Conservation (phyloP, 37 sponge, comb jelly and placozoan species). For the Spongilla lacustris region DNA sequence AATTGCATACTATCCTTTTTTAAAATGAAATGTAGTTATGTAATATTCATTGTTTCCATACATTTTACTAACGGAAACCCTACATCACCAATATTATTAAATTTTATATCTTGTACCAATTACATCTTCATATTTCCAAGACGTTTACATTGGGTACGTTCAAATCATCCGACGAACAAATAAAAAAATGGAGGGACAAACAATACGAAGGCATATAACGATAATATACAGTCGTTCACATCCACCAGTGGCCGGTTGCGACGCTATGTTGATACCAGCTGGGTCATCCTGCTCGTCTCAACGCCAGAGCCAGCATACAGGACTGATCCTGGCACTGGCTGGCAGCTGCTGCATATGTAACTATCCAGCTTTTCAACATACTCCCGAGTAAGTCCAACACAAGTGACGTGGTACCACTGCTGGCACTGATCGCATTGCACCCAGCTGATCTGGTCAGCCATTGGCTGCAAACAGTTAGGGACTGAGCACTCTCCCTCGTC, state of each 20-base stretch:
- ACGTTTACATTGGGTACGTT: too few species aligned
- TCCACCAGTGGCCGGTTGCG: background rate
- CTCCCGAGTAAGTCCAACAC: slow-evolving; percentile 80
- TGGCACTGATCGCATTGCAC: slow-evolving; percentile 95
- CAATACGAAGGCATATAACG: background rate
- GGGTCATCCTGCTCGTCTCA: background rate
- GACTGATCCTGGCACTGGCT: background rate
- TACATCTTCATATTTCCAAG: too few species aligned
- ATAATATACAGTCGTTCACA: background rate
- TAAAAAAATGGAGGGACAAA: background rate
- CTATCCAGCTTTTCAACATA: slow-evolving; percentile 78
- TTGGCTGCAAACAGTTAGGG: slow-evolving; percentile 66
- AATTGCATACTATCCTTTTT: too few species aligned
- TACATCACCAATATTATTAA: too few species aligned
- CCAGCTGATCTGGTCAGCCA: slow-evolving; percentile 82
- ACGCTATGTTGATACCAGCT: background rate
- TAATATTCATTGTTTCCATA: too few species aligned
- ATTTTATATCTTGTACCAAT: too few species aligned
- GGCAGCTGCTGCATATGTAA: slow-evolving; percentile 73
- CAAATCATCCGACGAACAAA: background rate
- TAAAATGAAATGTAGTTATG: too few species aligned
- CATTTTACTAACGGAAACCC: too few species aligned
- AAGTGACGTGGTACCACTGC: slow-evolving; percentile 89
- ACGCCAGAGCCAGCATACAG: background rate
- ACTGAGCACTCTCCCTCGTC: slow-evolving; percentile 77